Evolutionary conservation across 2,888 invertebrate genomes (phyloP).

Genomic region (Metallyticus violacea): DNA sequence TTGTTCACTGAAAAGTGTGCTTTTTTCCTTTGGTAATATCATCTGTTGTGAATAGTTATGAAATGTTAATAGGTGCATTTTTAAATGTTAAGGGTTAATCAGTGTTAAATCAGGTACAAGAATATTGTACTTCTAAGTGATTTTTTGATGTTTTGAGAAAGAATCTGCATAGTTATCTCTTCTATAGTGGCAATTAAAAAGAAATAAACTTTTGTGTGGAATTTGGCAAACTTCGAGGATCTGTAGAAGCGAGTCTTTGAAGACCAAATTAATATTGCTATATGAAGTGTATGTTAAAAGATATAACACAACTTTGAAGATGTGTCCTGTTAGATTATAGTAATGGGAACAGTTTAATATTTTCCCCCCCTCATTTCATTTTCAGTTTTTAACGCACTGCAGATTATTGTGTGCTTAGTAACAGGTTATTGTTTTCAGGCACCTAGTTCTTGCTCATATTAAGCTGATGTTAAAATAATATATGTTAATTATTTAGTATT

Average conservation of each 20-base stretch:
- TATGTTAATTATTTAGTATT: not conserved
- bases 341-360: not conserved
- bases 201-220: not conserved
- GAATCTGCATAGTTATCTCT: not conserved
- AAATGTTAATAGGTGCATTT: not conserved
- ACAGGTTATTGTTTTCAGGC: not conserved
- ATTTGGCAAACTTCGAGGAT: not conserved
- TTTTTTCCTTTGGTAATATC: not conserved
- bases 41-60: constrained; percentile 6
- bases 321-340: not conserved
- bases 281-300: not conserved
- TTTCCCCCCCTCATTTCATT: too few relatives aligned
- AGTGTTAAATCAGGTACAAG: not conserved
- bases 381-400: not conserved
- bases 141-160: not conserved
- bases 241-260: not conserved
- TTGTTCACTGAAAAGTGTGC: not conserved
- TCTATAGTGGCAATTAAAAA: not conserved
- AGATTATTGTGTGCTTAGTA: not conserved
- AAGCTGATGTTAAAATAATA: not conserved
- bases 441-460: not conserved
- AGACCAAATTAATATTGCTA: not conserved
- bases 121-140: not conserved
- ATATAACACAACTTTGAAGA: not conserved
- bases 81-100: not conserved